These are phyloP conservation scores for Entelurus aequoreus DNA, from an alignment of 2,113 vertebrate species.

Conservation along the genomic window DNA sequence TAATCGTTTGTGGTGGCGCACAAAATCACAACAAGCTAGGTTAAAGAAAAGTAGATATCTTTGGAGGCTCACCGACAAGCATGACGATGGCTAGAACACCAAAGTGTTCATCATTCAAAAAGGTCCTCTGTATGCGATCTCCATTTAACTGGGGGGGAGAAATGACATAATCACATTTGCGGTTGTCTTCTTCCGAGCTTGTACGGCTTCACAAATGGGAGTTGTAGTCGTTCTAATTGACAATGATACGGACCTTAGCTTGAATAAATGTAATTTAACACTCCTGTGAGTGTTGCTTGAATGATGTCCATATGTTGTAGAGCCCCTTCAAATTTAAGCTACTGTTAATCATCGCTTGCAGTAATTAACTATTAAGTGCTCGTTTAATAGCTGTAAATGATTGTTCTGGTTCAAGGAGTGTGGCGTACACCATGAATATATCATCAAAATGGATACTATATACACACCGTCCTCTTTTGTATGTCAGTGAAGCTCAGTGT, in stretches of 20 bases:
- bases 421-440: not conserved
- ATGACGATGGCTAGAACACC: too few species aligned
- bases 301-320: slow-evolving; percentile 22
- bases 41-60: too few species aligned
- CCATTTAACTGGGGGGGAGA: too few species aligned
- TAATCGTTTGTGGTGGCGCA: too few species aligned
- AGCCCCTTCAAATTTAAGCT: slow-evolving; percentile 7
- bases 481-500: not conserved
- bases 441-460: not conserved
- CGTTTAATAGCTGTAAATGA: slow-evolving; percentile 15
- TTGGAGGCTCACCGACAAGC: too few species aligned
- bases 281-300: slow-evolving; percentile 5
- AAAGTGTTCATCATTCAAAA: too few species aligned
- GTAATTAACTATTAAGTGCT: slow-evolving; percentile 18
- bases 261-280: not conserved
- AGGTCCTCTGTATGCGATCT: too few species aligned
- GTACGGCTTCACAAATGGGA: not conserved
- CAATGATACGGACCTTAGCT: not conserved
- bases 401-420: not conserved
- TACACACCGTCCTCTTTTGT: not conserved
- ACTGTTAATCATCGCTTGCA: slow-evolving; percentile 1
- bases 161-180: too few species aligned
- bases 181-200: not conserved
- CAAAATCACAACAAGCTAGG: too few species aligned
- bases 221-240: too few species aligned